Evolutionary conservation across 2,888 invertebrate genomes (phyloP), one percentile per base, ranked within the genome.

Genomic region (Herminia tarsipennalis): DNA sequence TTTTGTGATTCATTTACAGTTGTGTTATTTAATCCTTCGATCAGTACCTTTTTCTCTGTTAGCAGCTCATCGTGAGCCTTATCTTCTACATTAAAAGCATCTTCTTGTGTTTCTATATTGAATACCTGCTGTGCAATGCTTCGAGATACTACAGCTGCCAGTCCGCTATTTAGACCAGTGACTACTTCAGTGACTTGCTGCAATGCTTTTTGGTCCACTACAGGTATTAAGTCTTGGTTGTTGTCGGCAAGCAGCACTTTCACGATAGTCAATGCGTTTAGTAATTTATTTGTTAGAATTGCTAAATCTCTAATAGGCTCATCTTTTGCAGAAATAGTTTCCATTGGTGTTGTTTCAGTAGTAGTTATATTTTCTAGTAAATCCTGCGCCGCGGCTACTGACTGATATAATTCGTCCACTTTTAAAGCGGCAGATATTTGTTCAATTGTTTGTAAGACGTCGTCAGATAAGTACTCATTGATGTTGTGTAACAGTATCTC

Each of bases 401-500:
- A 61, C 49, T 73, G 60, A 22, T 66, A 64, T 3, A 76, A 35
- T 5, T 59, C 56, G 28, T 62, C 57, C 18, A 40, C 41, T 9
- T 66, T 64, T 0, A 60, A 38, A 5, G 48, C 41, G 8, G 41
- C 38, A 12, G 60, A 54, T 52, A 75, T 55, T 46, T 67, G 39
- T 18, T 58, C 33, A 2, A 77, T 30, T 21, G 61, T 53, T 46
- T 67, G 55, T 35, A 56, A 35, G 8, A 70, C 42, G 28, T 73
- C 57, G 8, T 73, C 66, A 1, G 68, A 63, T 42, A 74, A 52
- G 44, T 66, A 78, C n/a, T 70, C 65, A 36, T 75, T 62, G 49
- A 80, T 65, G 42, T 68, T 67, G 41, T 69, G 65, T 43, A 70
- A 47, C 5, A 66, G 56, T 55, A 49, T 57, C 22, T 62, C 65